phyloP scores from a whole-genome alignment of 2,888 invertebrate genomes.

The Ichneumoninae sp. region DNA sequence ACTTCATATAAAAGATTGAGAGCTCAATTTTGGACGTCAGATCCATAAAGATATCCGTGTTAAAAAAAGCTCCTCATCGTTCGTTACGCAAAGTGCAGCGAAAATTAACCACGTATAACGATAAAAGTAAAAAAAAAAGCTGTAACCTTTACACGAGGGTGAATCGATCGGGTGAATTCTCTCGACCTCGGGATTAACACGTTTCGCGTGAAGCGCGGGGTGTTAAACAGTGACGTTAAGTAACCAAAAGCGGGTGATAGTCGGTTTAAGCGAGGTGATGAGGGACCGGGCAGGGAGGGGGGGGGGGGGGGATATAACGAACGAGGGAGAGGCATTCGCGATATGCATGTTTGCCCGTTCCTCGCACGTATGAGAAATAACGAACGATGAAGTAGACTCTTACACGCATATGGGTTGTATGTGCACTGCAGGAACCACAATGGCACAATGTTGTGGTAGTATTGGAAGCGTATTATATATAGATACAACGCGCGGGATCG shows the following conservation, averaged over 20 bases:
- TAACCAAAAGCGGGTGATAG: conserved; percentile 71
- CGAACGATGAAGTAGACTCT: conserved; percentile 70
- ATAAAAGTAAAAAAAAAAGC: conserved; percentile 1
- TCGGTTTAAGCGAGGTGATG: conserved; percentile 46
- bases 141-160: conserved; percentile 14
- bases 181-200: conserved; percentile 72
- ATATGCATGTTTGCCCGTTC: conserved; percentile 69
- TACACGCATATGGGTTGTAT: conserved; percentile 55
- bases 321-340: conserved; percentile 55
- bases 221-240: conserved; percentile 67
- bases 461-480: conserved; percentile 65
- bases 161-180: conserved; percentile 41
- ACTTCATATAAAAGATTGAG: background rate
- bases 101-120: background rate
- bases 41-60: background rate
- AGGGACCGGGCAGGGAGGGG: background rate
- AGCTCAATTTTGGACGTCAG: background rate
- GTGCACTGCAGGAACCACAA: conserved; percentile 48
- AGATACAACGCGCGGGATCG: conserved; percentile 69
- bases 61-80: background rate
- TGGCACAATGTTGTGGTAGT: conserved; percentile 39
- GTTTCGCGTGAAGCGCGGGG: conserved; percentile 67
- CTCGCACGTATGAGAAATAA: conserved; percentile 72
- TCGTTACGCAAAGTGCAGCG: background rate
- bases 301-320: background rate